Evolutionary conservation across 2,113 vertebrate species (phyloP).

Genomic region (Rhynchopsitta pachyrhyncha): DNA sequence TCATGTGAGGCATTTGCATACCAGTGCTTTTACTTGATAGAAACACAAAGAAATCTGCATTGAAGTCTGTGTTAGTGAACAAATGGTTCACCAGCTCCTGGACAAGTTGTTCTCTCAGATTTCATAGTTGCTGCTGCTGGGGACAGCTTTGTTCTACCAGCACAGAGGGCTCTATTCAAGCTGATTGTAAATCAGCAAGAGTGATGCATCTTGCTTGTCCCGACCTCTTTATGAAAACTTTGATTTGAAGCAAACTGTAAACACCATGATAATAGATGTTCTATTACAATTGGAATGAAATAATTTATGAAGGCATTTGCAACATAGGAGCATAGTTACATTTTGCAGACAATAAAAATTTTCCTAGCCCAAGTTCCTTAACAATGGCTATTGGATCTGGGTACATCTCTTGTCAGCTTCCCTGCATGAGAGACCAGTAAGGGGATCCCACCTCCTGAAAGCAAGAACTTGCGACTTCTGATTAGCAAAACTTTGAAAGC

Average conservation of each 20-base stretch:
- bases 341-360: not conserved
- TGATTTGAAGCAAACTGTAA: not conserved
- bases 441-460: not conserved
- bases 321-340: not conserved
- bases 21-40: not conserved
- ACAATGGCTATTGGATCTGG: not conserved
- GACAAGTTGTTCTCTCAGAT: not conserved
- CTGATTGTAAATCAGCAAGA: not conserved
- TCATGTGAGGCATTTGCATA: not conserved
- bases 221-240: not conserved
- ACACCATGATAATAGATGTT: not conserved
- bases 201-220: not conserved
- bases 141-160: not conserved
- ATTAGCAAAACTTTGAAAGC: not conserved
- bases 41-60: not conserved
- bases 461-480: not conserved
- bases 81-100: not conserved
- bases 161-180: not conserved
- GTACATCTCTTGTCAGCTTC: not conserved
- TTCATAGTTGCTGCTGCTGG: not conserved
- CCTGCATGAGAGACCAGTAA: not conserved
- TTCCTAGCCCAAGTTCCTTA: not conserved
- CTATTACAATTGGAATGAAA: not conserved
- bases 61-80: not conserved
- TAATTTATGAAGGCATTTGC: not conserved